Base-by-base conservation (phyloP, 2,797 vertebrate genomes). In the Sebastes paucispinis region DNA sequence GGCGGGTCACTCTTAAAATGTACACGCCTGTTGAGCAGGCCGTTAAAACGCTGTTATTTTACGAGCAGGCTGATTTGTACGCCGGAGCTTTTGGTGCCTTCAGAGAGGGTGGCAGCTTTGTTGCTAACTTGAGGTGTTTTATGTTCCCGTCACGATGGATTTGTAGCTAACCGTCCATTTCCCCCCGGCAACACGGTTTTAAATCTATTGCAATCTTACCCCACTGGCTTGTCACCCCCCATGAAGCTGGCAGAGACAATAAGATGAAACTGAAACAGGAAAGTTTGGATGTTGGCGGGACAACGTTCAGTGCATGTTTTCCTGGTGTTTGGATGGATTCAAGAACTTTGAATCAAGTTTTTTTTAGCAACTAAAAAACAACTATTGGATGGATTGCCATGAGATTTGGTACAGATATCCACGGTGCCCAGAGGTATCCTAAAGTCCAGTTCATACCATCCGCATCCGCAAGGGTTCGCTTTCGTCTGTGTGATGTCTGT, bases 1-100 rank as follows among this genome's bases (percentile, higher is more conserved):
- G 75, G 25, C 20, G 4, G 70, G 25, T 71, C 72, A n/a, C 34
- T 81, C 32, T 63, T 58, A n/a, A 74, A 76, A 80, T 36, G 65
- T 73, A 52, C 75, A 66, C 16, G 76, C 79, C 77, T 60, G 67
- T 86, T 80, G 64, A 89, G 58, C 77, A 31, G 67, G 57, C 68
- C 34, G 64, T 69, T 76, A 62, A 85, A 88, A 83, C 1, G 27
- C 34, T 69, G 73, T 75, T 84, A 25, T 73, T 92, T 90, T 83
- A 94, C 22, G 67, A 86, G 82, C 55, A 3, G 60, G 66, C 25
- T 80, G 89, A 87, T 91, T 92, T 91, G 88, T 88, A 64, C 14
- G 32, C 34, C 60, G 54, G 47, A 31, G 77, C 64, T 62, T 80
- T 82, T 16, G 65, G 73, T 75, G 68, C 50, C 68, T 80, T 87